Evolutionary conservation across 2,888 invertebrate species (phyloP).

Genomic region (Apamea epomidion): DNA sequence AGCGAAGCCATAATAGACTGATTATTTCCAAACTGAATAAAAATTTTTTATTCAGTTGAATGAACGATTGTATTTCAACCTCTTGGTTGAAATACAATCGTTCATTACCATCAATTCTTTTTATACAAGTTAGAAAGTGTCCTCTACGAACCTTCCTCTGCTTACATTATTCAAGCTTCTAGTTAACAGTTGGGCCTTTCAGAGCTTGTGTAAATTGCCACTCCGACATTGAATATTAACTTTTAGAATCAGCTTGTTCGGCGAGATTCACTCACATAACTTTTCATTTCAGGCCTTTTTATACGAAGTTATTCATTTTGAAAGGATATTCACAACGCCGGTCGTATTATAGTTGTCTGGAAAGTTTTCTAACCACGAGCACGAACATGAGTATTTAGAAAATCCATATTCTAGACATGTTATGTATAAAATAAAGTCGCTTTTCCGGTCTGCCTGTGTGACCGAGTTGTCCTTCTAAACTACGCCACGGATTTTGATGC

Average conservation of each 20-base stretch:
- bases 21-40: conserved; percentile 47
- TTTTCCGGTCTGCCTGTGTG: not conserved
- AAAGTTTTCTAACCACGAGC: conserved; percentile 22
- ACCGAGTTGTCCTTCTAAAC: not conserved
- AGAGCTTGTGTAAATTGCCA: conserved; percentile 80
- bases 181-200: conserved; percentile 74
- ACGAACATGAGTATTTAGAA: not conserved
- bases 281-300: conserved; percentile 37
- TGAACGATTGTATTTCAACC: too few relatives aligned
- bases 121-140: conserved; percentile 53
- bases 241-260: conserved; percentile 72
- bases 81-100: conserved; percentile 59
- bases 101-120: conserved; percentile 65
- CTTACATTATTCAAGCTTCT: conserved; percentile 78
- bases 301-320: conserved; percentile 30
- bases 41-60: too few relatives aligned
- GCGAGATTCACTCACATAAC: conserved; percentile 64
- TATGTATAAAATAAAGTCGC: not conserved
- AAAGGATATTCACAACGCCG: conserved; percentile 28
- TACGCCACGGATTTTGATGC: not conserved
- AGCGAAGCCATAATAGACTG: conserved; percentile 34
- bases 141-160: conserved; percentile 61
- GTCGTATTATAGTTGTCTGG: conserved; percentile 9
- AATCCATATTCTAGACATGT: not conserved
- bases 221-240: conserved; percentile 81